Evolutionary conservation across 2,888 invertebrate species (phyloP).

Genomic region (Cryptocephalus moraei): DNA sequence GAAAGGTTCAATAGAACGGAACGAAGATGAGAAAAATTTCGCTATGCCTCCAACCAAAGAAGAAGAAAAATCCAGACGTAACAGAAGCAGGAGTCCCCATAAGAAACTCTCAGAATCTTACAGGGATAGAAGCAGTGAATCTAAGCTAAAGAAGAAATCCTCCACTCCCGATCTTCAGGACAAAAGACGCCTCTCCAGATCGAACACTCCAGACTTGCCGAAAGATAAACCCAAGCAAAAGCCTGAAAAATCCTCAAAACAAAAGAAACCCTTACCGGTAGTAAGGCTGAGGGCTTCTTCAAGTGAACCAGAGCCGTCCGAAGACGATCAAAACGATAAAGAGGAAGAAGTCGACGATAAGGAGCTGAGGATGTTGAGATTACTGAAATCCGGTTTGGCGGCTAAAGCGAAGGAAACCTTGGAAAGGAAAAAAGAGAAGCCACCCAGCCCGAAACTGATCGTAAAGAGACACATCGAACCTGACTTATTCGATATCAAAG

Average conservation of each 20-base stretch:
- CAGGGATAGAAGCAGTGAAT: constrained; percentile 8
- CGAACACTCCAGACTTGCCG: constrained; percentile 4
- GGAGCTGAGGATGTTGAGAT: constrained; percentile 57
- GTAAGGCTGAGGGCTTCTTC: constrained; percentile 44
- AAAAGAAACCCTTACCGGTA: constrained; percentile 38
- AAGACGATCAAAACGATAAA: constrained; percentile 34
- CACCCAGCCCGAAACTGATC: constrained; percentile 16
- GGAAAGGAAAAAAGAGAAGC: constrained; percentile 42
- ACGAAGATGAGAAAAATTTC: constrained; percentile 12
- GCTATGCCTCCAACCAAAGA: background rate
- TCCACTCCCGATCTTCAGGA: constrained; percentile 8
- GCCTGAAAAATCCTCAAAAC: constrained; percentile 19
- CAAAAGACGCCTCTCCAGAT: constrained; percentile 3
- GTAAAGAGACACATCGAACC: constrained; percentile 23
- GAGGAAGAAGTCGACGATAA: constrained; percentile 50
- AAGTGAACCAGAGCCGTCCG: constrained; percentile 46
- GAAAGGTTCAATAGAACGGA: background rate
- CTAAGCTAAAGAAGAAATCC: constrained; percentile 6
- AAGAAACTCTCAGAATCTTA: constrained; percentile 1
- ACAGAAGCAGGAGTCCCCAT: constrained; percentile 2
- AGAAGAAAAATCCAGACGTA: constrained; percentile 18
- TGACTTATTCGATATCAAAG: constrained; percentile 32
- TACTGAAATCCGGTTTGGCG: constrained; percentile 52
- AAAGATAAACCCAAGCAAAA: constrained; percentile 6
- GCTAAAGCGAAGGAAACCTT: constrained; percentile 62